These are phyloP conservation scores for Drosophila insularis DNA, from an alignment of 1,140 invertebrate species.

Conservation along the genomic window DNA sequence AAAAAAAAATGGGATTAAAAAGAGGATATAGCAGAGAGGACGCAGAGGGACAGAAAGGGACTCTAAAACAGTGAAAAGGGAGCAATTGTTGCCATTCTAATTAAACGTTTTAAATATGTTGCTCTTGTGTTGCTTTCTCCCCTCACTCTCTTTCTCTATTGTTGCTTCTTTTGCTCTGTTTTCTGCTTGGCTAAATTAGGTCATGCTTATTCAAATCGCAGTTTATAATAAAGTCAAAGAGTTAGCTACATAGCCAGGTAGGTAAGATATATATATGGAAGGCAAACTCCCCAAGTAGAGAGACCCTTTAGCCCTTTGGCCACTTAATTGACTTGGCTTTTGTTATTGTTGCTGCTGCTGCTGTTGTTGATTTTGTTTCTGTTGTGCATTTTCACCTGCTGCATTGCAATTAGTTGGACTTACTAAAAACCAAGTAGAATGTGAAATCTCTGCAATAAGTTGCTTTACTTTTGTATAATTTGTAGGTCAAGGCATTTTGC, in stretches of 20 bases:
- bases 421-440: neutral
- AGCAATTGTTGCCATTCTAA: slow-evolving; percentile 55
- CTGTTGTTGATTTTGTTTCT: slow-evolving; percentile 1
- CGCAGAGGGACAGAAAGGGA: neutral
- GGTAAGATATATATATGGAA: slow-evolving; percentile 22
- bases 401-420: slow-evolving; percentile 67
- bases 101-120: slow-evolving; percentile 51
- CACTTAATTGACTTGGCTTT: slow-evolving; percentile 68
- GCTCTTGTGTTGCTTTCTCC: neutral
- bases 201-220: slow-evolving; percentile 74
- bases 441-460: slow-evolving; percentile 51
- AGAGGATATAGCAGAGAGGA: no score
- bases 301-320: slow-evolving; percentile 40
- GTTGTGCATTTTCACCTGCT: slow-evolving; percentile 35
- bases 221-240: slow-evolving; percentile 30
- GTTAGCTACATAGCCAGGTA: neutral
- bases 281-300: neutral
- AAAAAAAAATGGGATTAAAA: no score
- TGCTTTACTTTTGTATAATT: slow-evolving; percentile 67
- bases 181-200: slow-evolving; percentile 56
- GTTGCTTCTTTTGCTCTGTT: slow-evolving; percentile 10
- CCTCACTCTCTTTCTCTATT: neutral
- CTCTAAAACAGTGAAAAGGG: slow-evolving; percentile 3
- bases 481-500: slow-evolving; percentile 61
- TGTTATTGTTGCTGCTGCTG: slow-evolving; percentile 33